Base-by-base conservation (phyloP, 2,113 vertebrate genomes). In the Takifugu flavidus region DNA sequence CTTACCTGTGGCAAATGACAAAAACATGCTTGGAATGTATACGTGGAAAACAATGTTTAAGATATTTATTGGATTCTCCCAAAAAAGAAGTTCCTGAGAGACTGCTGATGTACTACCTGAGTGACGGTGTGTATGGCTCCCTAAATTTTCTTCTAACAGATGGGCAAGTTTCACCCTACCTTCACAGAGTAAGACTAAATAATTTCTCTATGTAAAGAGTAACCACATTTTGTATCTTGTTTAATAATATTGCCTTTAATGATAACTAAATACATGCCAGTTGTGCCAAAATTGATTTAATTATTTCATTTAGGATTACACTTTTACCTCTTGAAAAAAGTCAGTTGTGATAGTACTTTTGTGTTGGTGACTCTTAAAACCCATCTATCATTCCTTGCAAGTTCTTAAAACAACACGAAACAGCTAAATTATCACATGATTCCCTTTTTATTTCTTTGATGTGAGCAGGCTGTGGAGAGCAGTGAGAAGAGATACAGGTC, bases 401-500 rank as follows among this genome's bases (percentile, higher is more conserved):
- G 20, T 20, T 20, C 20, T 20, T 20, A 20, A 20, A 20, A 20
- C 29, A 31, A 6, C 29, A 31, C 3, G 6, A 7, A 34, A 4
- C 31, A 34, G 31, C 31, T 34, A 34, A 34, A 7, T 34, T 7
- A 5, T 4, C 6, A 34, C 5, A 34, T 6, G 31, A 34, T 20
- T 20, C 20, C 20, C 20, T 20, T 20, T 20, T 20, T 20, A 20
- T 20, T 5, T 34, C 4, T 34, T 5, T 34, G 31, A 29, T 46
- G 27, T 20, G 3, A 5, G 2, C 53, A 71, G 72, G 47, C 46
- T 5, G 71, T 64, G 12, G 49, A 53, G 91, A 93, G 52, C 47
- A 50, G 44, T 25, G 93, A 95, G 76, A 87, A 72, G 45, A 87
- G 82, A 55, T 95, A 93, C 42, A 84, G 88, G 0, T 91, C 92